Conservation (phyloP, 2,113 vertebrate genomes). For the Brienomyrus longianalis region DNA sequence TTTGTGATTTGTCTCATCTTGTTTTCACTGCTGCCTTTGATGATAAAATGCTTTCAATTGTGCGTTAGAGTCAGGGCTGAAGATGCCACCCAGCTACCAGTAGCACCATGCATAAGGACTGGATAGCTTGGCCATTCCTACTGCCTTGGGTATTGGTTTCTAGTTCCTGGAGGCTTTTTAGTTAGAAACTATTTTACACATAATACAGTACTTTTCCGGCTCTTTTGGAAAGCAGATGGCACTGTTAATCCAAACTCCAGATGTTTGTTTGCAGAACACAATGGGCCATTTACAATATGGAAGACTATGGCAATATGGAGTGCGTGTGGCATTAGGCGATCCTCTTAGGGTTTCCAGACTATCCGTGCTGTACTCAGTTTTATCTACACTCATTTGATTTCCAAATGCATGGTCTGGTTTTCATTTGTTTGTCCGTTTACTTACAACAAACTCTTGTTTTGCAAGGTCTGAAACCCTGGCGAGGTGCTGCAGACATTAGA, state of each 20-base stretch:
- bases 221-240: background rate
- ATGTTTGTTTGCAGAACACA: background rate
- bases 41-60: too few relatives aligned
- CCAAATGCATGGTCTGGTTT: background rate
- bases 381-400: background rate
- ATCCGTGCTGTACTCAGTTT: background rate
- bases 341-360: background rate
- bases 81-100: background rate
- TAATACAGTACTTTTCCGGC: background rate
- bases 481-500: background rate
- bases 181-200: background rate
- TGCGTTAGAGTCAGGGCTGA: too few relatives aligned
- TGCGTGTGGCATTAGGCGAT: background rate
- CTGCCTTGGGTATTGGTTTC: background rate
- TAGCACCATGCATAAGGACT: background rate
- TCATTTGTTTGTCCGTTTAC: background rate
- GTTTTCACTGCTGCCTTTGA: too few relatives aligned
- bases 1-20: too few relatives aligned
- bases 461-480: background rate
- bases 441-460: background rate
- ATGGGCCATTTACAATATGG: background rate
- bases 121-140: background rate
- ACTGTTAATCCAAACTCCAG: background rate
- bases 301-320: background rate
- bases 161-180: background rate